Percentiles rank a stretch among this genome's conserved stretches.
Conservation (phyloP, 1,140 invertebrate species). For the Polypedilum pembai region DNA sequence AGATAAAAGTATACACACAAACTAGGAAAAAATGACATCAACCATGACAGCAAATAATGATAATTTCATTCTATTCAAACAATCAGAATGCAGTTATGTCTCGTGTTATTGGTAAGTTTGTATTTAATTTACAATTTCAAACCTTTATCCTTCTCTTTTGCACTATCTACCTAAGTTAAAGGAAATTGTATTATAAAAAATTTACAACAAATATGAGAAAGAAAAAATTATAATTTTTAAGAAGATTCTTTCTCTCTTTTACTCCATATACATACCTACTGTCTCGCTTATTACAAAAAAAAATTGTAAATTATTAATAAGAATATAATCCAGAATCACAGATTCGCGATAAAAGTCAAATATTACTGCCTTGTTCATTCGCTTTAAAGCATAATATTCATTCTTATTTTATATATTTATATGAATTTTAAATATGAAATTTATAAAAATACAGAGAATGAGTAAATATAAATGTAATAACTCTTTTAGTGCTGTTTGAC, state of each 20-base stretch:
- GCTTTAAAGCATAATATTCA: too few species aligned
- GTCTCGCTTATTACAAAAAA: neutral
- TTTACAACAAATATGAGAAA: neutral
- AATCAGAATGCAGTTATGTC: neutral
- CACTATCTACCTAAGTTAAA: too few species aligned
- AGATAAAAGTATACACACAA: neutral
- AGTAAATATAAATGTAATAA: too few species aligned
- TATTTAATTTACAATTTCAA: neutral
- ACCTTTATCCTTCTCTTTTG: neutral
- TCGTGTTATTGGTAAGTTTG: constrained; percentile 24
- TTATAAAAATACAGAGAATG: too few species aligned
- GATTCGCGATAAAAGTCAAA: too few species aligned
- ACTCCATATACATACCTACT: neutral
- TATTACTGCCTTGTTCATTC: too few species aligned
- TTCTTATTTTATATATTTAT: too few species aligned
- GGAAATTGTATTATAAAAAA: neutral
- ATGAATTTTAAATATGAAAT: too few species aligned
- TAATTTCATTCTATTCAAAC: constrained; percentile 13
- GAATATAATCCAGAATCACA: neutral
- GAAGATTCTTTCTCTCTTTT: neutral
- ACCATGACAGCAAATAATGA: constrained; percentile 15
- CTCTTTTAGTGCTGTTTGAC: too few species aligned
- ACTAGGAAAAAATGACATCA: constrained; percentile 9
- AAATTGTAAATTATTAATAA: constrained; percentile 8
- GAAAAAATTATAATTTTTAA: neutral